A percentile compares a stretch with the other conserved stretches of the same genome.
phyloP scores from a whole-genome alignment of 2,113 vertebrate genomes.

The Muscicapa adusta region DNA sequence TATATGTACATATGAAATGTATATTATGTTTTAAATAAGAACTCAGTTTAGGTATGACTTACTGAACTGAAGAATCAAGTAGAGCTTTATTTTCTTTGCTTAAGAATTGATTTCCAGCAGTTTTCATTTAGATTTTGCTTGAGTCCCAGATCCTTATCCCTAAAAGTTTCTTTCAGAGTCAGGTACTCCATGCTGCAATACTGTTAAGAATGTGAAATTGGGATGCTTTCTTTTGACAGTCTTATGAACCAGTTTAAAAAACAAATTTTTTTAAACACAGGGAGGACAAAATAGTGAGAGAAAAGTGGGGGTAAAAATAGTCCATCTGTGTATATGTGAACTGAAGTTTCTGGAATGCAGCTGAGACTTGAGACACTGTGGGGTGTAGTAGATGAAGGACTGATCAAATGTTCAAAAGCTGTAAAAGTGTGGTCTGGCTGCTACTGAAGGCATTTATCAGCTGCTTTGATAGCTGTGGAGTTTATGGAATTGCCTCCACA shows the following conservation, averaged over 20 bases:
- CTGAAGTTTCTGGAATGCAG: background rate
- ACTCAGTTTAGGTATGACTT: background rate
- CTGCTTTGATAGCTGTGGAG: background rate
- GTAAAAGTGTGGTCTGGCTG: background rate
- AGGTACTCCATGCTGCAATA: rapidly evolving
- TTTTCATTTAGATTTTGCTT: background rate
- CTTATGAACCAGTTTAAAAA: background rate
- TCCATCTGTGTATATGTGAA: background rate
- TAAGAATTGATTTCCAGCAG: background rate
- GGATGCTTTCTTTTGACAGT: background rate
- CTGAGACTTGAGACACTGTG: background rate
- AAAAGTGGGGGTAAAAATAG: background rate
- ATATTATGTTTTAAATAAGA: background rate
- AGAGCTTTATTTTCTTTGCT: background rate
- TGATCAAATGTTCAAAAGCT: background rate
- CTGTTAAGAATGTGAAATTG: background rate
- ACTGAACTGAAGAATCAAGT: background rate
- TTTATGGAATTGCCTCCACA: background rate
- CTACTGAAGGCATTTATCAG: background rate
- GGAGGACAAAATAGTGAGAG: background rate
- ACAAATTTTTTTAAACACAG: background rate
- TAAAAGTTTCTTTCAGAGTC: background rate
- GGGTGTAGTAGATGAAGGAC: background rate
- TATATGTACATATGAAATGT: background rate
- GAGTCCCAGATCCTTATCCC: background rate